A percentile compares a stretch with the other conserved stretches of the same genome.
Conservation (phyloP, 2,797 vertebrate genomes). For the Sandelia bainsii region DNA sequence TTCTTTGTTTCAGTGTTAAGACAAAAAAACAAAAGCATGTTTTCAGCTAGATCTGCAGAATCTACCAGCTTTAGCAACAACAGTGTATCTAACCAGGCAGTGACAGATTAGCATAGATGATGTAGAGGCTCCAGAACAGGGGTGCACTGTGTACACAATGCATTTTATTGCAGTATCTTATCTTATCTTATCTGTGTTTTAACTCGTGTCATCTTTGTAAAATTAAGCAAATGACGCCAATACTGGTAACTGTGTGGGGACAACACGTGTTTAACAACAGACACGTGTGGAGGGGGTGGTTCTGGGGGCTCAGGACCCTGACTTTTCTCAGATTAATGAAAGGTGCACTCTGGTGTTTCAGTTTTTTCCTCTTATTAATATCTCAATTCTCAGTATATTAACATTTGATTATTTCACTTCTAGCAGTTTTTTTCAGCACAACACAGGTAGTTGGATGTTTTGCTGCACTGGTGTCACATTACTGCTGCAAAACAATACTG, state of each 20-base stretch:
- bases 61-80: neutral
- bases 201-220: neutral
- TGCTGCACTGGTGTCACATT: too few relatives aligned
- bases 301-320: too few relatives aligned
- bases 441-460: too few relatives aligned
- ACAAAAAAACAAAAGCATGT: neutral
- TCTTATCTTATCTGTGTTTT: neutral
- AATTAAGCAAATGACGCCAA: neutral
- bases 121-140: neutral
- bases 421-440: too few relatives aligned
- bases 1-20: neutral
- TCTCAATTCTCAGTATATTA: too few relatives aligned
- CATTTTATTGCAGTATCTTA: neutral
- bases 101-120: constrained; percentile 4
- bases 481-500: too few relatives aligned
- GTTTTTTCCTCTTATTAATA: too few relatives aligned
- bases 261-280: neutral
- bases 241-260: neutral
- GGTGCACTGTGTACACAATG: neutral
- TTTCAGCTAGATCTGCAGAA: neutral
- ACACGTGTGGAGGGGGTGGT: too few relatives aligned
- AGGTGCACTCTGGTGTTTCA: too few relatives aligned
- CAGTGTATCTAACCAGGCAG: constrained; percentile 6
- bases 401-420: too few relatives aligned
- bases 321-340: too few relatives aligned